A percentile compares a stretch with the other conserved stretches of the same genome.
Evolutionary conservation across 2,113 vertebrate genomes (phyloP).

Genomic region (Tupaia tana): DNA sequence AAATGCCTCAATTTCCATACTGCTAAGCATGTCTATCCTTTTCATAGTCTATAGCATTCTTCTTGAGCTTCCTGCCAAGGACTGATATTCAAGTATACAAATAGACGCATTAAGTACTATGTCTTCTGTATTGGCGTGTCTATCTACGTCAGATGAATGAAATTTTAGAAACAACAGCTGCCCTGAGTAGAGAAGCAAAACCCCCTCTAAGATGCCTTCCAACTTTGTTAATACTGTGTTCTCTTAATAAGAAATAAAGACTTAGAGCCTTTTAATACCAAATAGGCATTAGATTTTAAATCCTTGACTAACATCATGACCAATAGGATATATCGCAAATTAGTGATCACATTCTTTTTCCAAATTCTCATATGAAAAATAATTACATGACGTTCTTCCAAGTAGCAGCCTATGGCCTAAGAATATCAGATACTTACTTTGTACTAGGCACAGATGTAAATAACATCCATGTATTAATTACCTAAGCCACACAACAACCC

Average conservation of each 20-base stretch:
- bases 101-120: background rate
- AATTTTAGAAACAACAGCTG: background rate
- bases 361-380: background rate
- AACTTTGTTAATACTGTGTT: background rate
- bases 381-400: background rate
- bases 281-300: background rate
- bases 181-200: background rate
- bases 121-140: background rate
- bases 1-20: background rate
- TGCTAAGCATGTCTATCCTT: background rate
- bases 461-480: background rate
- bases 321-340: background rate
- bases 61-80: background rate
- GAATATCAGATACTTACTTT: background rate
- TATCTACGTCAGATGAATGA: background rate
- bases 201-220: background rate
- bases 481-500: background rate
- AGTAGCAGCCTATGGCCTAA: background rate
- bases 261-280: background rate
- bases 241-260: background rate
- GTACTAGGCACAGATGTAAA: background rate
- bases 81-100: background rate
- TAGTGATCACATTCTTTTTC: background rate
- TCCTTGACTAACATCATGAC: background rate
- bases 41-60: background rate